Evolutionary conservation across 2,888 invertebrate species (phyloP), one percentile per base, ranked within the genome.

Genomic region (Tipula helvola): DNA sequence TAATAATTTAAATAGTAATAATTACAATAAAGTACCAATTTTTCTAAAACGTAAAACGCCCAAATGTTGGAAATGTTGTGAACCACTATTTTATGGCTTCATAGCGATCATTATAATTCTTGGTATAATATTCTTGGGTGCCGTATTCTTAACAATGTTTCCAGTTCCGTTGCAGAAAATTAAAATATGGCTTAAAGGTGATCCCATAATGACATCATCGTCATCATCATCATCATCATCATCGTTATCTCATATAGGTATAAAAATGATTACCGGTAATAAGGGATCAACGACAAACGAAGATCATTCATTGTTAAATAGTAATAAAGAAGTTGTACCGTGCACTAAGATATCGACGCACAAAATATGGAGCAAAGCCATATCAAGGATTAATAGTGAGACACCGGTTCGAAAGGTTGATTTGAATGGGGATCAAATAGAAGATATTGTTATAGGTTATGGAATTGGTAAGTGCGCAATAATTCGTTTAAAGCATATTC

Each of bases 361-460:
- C 86, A 90, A 90, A 39, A 92, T 95, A 4, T 96, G 96, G 96
- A 93, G 93, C 3, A 92, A 92, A 87, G 94, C 93, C 87, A 92
- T 96, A 90, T 94, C 96, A 0, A 94, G 95, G 89, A 91, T 96
- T 86, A 93, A 94, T 87, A 95, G 96, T 10, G 96, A 96, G 90
- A 95, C 96, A 87, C 94, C 96, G 0, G 92, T 96, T 88, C 92
- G 95, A 88, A 92, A 94, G 87, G 92, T 94, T 36, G 96, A 96
- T 90, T 93, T 96, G 0, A 95, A 96, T 91, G 91, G 92, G 3
- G 96, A 97, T 92, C 94, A 93, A 18, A 90, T 95, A 10, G 93
- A 94, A 86, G 96, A 97, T 91, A 92, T 96, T 36, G 93, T 96
- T 87, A 93, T 96, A 88, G 96, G 96, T 87, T 96, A 95, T 91